A percentile compares a stretch with the other conserved stretches of the same genome.
Conservation (phyloP, 2,113 vertebrate genomes). For the Thinocorus orbignyianus region DNA sequence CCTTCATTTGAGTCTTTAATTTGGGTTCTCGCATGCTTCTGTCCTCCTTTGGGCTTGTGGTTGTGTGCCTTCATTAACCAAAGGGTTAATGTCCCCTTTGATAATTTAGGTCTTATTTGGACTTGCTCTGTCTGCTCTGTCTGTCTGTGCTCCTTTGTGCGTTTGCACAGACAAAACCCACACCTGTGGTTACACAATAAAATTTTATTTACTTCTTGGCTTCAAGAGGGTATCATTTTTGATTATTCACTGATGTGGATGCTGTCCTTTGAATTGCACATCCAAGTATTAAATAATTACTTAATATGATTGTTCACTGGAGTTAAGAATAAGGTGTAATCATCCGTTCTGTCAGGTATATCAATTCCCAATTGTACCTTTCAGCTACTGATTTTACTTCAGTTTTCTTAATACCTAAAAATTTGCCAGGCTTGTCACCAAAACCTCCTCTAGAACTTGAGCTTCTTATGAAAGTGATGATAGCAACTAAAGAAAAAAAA, state of each 20-base stretch:
- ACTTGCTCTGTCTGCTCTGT: too few species aligned
- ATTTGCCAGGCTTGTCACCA: background rate
- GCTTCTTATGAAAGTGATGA: background rate
- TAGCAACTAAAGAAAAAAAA: background rate
- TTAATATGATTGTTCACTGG: background rate
- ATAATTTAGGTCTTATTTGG: too few species aligned
- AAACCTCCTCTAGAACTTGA: background rate
- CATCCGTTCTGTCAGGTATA: background rate
- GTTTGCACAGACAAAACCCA: too few species aligned
- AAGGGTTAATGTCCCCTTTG: too few species aligned
- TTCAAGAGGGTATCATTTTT: background rate
- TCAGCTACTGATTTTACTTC: background rate
- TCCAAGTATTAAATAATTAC: background rate
- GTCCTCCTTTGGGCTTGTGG: too few species aligned
- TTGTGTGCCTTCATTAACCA: too few species aligned
- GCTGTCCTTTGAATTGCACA: background rate
- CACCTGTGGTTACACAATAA: too few species aligned
- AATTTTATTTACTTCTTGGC: too few species aligned
- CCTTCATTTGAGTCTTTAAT: too few species aligned
- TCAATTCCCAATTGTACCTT: background rate
- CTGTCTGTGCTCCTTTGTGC: too few species aligned
- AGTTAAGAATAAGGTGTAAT: background rate
- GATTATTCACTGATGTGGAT: background rate
- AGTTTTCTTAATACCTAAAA: background rate
- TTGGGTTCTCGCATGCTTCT: too few species aligned